A percentile compares a stretch with the other conserved stretches of the same genome.
Evolutionary conservation across 2,113 vertebrate genomes (phyloP).

Genomic region (Eulemur macaco): DNA sequence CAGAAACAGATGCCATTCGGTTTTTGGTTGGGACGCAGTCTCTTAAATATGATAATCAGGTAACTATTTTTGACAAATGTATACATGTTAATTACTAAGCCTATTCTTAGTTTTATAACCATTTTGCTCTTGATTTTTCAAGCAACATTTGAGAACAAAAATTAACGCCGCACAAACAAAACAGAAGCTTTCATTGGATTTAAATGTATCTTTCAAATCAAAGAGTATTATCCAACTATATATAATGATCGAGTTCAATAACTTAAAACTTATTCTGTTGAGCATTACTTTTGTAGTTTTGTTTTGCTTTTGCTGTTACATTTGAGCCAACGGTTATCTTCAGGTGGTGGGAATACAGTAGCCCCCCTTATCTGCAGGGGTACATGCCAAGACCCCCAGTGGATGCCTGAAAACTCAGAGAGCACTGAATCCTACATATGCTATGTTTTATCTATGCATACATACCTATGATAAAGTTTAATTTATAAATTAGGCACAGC

Average conservation of each 20-base stretch:
- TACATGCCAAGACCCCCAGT: neutral
- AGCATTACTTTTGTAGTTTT: fast-evolving
- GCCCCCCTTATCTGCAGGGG: neutral
- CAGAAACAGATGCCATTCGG: conserved; percentile 97
- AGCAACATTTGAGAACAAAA: neutral
- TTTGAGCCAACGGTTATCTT: neutral
- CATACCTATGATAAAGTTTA: neutral
- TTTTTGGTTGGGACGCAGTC: conserved; percentile 99
- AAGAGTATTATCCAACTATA: neutral
- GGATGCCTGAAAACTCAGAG: neutral
- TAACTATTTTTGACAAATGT: conserved; percentile 80
- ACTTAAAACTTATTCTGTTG: neutral
- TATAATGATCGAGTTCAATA: neutral
- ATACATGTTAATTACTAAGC: conserved; percentile 1
- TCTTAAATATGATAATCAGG: conserved; percentile 99
- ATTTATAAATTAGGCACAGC: neutral
- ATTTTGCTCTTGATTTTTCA: conserved; percentile 37
- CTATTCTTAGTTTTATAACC: conserved; percentile 19
- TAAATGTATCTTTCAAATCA: neutral
- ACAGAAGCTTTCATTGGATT: neutral
- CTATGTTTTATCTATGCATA: neutral
- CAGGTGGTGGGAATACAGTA: neutral
- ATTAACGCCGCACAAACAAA: neutral
- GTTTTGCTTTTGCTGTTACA: neutral
- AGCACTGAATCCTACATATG: neutral